Conservation (phyloP, 2,888 invertebrate genomes). For the Cryptus viduatorius region DNA sequence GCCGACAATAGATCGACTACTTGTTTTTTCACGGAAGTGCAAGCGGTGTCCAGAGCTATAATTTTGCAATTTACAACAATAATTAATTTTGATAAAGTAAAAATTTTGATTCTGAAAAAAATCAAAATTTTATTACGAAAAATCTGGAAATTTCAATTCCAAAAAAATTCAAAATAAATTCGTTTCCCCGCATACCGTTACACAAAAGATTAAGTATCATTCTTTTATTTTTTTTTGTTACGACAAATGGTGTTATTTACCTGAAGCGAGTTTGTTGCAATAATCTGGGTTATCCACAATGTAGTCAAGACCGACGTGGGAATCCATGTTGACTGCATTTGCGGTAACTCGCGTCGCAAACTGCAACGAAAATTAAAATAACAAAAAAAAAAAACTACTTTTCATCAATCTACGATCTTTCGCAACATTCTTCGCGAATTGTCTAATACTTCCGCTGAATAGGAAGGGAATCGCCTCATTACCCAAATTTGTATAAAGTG, state of each 20-base stretch:
- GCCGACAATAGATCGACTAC: conserved; percentile 98
- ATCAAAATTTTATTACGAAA: neutral
- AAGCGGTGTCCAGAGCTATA: conserved; percentile 95
- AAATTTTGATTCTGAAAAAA: neutral
- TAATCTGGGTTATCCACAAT: conserved; percentile 97
- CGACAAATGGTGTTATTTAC: conserved; percentile 81
- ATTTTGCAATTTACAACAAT: conserved; percentile 77
- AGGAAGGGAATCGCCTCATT: conserved; percentile 27
- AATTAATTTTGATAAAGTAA: neutral
- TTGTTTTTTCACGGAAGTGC: conserved; percentile 97
- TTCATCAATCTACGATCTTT: neutral
- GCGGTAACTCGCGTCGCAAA: conserved; percentile 74
- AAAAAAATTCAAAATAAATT: neutral
- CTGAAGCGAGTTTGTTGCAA: conserved; percentile 94
- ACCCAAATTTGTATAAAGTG: conserved; percentile 54
- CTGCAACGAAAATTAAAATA: conserved; percentile 68
- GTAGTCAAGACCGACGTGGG: conserved; percentile 96
- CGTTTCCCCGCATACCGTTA: neutral
- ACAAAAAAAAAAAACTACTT: neutral
- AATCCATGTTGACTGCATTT: conserved; percentile 90
- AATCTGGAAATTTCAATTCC: no score
- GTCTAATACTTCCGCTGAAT: conserved; percentile 32
- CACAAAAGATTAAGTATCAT: neutral
- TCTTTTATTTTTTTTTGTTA: neutral
- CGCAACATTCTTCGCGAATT: conserved; percentile 31